Evolutionary conservation across 2,888 invertebrate genomes (phyloP), one percentile per base, ranked within the genome.

Genomic region (Zhengitettix transpicula): DNA sequence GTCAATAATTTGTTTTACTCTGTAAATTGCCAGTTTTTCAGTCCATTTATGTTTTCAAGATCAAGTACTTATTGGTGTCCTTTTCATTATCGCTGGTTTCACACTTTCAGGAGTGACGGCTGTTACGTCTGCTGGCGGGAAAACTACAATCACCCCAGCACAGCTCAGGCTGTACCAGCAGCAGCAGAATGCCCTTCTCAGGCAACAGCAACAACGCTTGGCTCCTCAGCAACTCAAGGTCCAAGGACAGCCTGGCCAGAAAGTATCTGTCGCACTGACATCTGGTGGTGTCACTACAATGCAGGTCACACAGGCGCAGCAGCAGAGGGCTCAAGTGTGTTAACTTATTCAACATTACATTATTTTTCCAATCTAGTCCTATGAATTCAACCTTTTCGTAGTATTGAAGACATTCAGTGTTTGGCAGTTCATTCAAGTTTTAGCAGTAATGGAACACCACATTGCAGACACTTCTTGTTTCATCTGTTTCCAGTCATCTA

Each of bases 111-210:
- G 47, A 3, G 47, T 47, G n/a, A 12, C 47, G n/a, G 47, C 47
- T 2, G 47, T 47, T 14, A n/a, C 47, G 12, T 12, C 14, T 3
- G 73, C 79, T 47, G 75, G 79, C 59, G 75, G 73, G 52, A 79
- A 80, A 68, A 73, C 77, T 68, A 73, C 77, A 9, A 69, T 81
- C 28, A 78, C 77, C 28, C 75, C 75, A 5, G 77, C 78, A 0
- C 82, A 81, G 65, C 66, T 81, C 59, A 81, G 84, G 67, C 76
- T 83, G 67, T 81, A 82, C 65, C 77, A 83, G n/a, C 84, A 84
- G 68, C 82, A 81, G 67, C 69, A 59, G 67, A 70, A 67, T 56
- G 68, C 68, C 47, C 67, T 61, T 14, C 73, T 72, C 62, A 66
- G 61, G 65, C 71, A 63, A 42, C 67, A 63, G 59, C 64, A 66